Conservation (phyloP, 2,113 vertebrate species). For the Microcebus murinus region DNA sequence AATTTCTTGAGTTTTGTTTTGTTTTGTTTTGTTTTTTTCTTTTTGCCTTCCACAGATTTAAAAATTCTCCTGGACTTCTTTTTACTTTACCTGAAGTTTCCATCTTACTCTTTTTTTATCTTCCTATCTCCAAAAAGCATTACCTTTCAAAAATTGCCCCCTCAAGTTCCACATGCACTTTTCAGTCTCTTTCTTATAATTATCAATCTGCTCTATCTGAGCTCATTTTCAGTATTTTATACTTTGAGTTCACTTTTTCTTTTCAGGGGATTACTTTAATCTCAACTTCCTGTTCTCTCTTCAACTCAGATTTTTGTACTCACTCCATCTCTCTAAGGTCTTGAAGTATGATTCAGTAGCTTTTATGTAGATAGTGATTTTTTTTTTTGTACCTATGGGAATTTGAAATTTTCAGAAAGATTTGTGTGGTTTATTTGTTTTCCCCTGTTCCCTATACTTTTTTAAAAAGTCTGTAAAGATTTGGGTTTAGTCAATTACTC, state of each 20-base stretch:
- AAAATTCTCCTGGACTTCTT: not conserved
- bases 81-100: not conserved
- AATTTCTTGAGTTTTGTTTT: not conserved
- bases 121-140: not conserved
- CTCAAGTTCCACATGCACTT: not conserved
- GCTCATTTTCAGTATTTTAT: not conserved
- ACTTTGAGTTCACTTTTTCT: not conserved
- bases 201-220: not conserved
- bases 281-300: not conserved
- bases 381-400: not conserved
- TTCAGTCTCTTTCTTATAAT: not conserved
- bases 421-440: not conserved
- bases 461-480: not conserved
- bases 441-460: not conserved
- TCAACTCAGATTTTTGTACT: not conserved
- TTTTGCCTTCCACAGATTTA: not conserved
- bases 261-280: not conserved
- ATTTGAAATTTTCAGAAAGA: not conserved
- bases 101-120: not conserved
- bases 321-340: not conserved
- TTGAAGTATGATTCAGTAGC: not conserved
- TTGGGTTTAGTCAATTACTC: not conserved
- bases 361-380: not conserved
- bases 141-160: not conserved
- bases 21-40: not conserved